These are phyloP conservation scores for Tupaia chinensis DNA, from an alignment of 2,113 vertebrate genomes.

Conservation along the genomic window DNA sequence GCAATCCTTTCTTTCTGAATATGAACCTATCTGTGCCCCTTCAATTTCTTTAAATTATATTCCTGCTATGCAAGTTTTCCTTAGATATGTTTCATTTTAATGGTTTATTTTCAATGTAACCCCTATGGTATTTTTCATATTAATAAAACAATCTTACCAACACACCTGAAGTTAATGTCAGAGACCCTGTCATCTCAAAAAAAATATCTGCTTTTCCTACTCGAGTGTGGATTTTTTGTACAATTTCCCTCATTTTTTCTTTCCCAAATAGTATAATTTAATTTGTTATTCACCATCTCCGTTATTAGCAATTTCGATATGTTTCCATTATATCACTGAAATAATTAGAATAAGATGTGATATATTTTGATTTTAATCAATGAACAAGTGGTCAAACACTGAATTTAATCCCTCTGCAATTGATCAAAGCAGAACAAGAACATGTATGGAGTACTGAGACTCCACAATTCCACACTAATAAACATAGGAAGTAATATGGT, in stretches of 20 bases:
- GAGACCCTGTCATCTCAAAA: not conserved
- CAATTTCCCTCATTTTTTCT: constrained; percentile 18
- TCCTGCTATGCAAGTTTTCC: not conserved
- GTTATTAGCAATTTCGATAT: not conserved
- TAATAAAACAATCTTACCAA: constrained; percentile 31
- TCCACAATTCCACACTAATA: constrained; percentile 13
- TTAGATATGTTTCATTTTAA: not conserved
- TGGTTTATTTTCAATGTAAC: not conserved
- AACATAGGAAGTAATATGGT: not conserved
- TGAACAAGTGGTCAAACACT: not conserved
- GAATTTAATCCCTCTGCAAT: constrained; percentile 21
- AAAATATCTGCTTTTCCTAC: not conserved
- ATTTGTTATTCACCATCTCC: not conserved
- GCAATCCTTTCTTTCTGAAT: not conserved
- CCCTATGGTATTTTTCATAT: not conserved
- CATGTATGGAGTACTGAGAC: not conserved
- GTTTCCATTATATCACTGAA: not conserved
- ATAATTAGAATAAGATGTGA: constrained; percentile 27
- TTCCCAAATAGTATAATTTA: not conserved
- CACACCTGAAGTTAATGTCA: constrained; percentile 30
- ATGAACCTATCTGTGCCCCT: not conserved
- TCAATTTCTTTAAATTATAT: constrained; percentile 22
- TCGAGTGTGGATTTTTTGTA: not conserved
- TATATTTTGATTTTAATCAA: constrained; percentile 21
- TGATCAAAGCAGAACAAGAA: constrained; percentile 13